A percentile compares a stretch with the other conserved stretches of the same genome.
phyloP scores from a whole-genome alignment of 1,140 invertebrate genomes.

The Orussus abietinus region DNA sequence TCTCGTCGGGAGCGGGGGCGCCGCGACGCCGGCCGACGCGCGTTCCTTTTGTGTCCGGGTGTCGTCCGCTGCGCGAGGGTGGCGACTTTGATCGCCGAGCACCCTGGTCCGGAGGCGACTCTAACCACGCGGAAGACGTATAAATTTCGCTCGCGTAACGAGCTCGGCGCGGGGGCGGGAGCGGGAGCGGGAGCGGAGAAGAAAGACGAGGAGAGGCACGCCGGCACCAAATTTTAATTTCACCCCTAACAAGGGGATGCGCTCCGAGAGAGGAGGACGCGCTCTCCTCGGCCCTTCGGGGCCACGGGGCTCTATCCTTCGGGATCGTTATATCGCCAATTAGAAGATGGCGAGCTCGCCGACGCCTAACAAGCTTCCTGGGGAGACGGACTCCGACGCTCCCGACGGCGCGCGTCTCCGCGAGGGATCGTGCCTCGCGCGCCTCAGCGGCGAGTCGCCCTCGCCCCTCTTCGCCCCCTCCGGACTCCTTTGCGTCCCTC shows the following conservation, averaged over 20 bases:
- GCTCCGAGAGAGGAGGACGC: slow-evolving; percentile 29
- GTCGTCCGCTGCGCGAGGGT: too few relatives aligned
- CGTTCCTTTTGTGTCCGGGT: too few relatives aligned
- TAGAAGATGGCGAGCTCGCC: slow-evolving; percentile 51
- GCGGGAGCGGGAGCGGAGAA: background rate
- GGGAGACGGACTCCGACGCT: slow-evolving; percentile 32
- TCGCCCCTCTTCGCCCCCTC: slow-evolving; percentile 5
- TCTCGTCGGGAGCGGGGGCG: background rate
- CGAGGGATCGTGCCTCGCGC: slow-evolving; percentile 3
- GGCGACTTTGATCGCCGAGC: too few relatives aligned
- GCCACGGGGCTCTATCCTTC: slow-evolving; percentile 50
- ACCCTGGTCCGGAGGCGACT: too few relatives aligned
- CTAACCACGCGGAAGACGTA: too few relatives aligned
- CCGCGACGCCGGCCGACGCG: too few relatives aligned
- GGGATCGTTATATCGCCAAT: slow-evolving; percentile 57
- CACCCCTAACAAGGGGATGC: slow-evolving; percentile 45
- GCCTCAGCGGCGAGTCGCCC: slow-evolving; percentile 13
- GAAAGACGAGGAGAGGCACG: slow-evolving; percentile 7
- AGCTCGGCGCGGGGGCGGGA: background rate
- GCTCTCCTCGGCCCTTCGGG: slow-evolving; percentile 39
- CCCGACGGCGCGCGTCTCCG: slow-evolving; percentile 1
- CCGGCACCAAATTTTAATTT: slow-evolving; percentile 51
- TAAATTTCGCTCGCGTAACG: slow-evolving; percentile 4
- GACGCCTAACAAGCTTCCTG: slow-evolving; percentile 54
- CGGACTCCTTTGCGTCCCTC: background rate